Evolutionary conservation across 2,888 invertebrate species (phyloP).

Genomic region (Phalangium opilio): DNA sequence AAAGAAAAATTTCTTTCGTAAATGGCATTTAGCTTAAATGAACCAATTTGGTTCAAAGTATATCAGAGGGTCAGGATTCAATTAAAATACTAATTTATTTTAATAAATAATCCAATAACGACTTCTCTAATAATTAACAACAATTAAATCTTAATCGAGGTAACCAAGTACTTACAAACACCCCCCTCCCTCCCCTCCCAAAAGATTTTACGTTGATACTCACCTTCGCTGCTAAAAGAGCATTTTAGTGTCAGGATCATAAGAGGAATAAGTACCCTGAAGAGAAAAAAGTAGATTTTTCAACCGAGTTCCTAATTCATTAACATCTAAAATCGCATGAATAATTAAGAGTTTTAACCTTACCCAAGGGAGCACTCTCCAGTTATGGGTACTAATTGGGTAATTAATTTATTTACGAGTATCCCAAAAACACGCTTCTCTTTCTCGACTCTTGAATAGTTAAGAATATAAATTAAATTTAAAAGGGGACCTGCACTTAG

Average conservation of each 20-base stretch:
- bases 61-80: no score
- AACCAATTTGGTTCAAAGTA: no score
- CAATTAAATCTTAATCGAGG: no score
- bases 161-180: no score
- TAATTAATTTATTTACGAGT: conserved; percentile 59
- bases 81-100: no score
- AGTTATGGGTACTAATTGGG: conserved; percentile 48
- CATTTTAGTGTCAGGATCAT: conserved; percentile 87
- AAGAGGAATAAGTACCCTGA: conserved; percentile 74
- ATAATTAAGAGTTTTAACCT: not conserved
- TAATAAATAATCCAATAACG: no score
- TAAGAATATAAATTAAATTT: not conserved
- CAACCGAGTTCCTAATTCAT: no score
- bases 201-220: no score
- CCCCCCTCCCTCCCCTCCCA: no score
- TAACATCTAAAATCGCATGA: not conserved
- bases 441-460: conserved; percentile 46
- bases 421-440: conserved; percentile 80
- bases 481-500: not conserved
- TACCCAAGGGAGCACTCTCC: conserved; percentile 17
- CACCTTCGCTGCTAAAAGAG: conserved; percentile 82
- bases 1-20: no score
- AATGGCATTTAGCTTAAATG: no score
- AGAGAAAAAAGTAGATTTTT: conserved; percentile 21
- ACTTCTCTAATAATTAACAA: no score